A percentile compares a stretch with the other conserved stretches of the same genome.
phyloP scores from a whole-genome alignment of 2,113 vertebrate species.

The Pterocles gutturalis region DNA sequence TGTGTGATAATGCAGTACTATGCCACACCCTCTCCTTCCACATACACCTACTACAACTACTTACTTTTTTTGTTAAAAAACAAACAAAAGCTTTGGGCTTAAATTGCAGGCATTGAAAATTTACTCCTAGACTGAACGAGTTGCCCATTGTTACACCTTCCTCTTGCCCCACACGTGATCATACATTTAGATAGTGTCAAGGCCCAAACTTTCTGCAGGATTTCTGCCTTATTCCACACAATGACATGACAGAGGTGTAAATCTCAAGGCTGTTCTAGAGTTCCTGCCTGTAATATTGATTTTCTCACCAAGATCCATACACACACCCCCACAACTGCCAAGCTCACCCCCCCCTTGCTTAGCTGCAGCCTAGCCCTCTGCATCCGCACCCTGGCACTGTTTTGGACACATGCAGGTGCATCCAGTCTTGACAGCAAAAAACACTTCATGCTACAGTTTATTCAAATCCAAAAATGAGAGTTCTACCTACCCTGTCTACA shows the following conservation, averaged over 20 bases:
- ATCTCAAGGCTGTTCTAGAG: not conserved
- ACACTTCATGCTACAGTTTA: not conserved
- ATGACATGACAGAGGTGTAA: not conserved
- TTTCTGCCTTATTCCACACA: not conserved
- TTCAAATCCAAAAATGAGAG: not conserved
- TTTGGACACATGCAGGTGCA: not conserved
- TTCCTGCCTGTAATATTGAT: not conserved
- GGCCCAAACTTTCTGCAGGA: not conserved
- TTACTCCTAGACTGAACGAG: not conserved
- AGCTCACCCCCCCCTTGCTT: not conserved
- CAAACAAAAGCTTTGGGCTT: not conserved
- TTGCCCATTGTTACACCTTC: not conserved
- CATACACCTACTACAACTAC: not conserved
- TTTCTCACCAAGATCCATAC: not conserved
- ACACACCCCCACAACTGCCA: accelerated
- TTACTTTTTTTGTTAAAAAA: not conserved
- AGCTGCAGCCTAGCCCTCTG: not conserved
- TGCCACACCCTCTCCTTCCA: not conserved
- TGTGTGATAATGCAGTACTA: not conserved
- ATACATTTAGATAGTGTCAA: not conserved
- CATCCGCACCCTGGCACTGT: not conserved
- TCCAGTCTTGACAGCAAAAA: not conserved
- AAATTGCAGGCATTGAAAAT: not conserved
- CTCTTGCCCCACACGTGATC: not conserved
- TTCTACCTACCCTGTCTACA: not conserved